phyloP scores from a whole-genome alignment of 2,797 vertebrate genomes.

The Alexandromys oeconomus region DNA sequence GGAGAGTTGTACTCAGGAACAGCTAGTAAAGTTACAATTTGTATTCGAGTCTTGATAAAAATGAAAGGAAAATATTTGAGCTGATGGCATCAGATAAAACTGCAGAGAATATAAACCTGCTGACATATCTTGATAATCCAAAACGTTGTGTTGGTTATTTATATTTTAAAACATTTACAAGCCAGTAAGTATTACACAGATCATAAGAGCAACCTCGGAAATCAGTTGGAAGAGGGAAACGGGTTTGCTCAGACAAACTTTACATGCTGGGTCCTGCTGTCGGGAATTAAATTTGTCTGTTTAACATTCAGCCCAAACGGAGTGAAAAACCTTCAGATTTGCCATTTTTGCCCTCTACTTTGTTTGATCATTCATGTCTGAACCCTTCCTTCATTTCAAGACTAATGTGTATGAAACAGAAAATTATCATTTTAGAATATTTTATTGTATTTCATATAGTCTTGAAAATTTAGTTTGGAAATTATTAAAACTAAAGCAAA shows the following conservation, averaged over 20 bases:
- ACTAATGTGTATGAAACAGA: background rate
- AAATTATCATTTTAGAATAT: conserved; percentile 8
- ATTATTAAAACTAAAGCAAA: background rate
- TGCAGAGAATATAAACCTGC: conserved; percentile 17
- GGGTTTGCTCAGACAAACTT: background rate
- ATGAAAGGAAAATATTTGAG: conserved; percentile 30
- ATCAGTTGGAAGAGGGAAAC: background rate
- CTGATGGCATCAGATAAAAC: background rate
- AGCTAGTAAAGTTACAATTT: background rate
- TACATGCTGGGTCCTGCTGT: background rate
- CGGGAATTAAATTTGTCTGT: background rate
- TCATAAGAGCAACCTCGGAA: background rate
- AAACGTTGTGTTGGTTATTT: background rate
- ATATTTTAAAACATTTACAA: background rate
- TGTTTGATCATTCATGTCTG: background rate
- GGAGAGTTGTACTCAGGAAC: background rate
- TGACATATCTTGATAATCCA: background rate
- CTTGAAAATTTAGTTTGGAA: conserved; percentile 2
- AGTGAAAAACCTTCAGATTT: background rate
- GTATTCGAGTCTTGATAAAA: conserved; percentile 24
- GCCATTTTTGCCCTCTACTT: background rate
- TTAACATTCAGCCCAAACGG: background rate
- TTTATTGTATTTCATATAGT: background rate
- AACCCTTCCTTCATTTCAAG: background rate
- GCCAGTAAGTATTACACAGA: background rate